Evolutionary conservation across 2,888 invertebrate genomes (phyloP), one percentile per base, ranked within the genome.

Genomic region (Dilophus febrilis): DNA sequence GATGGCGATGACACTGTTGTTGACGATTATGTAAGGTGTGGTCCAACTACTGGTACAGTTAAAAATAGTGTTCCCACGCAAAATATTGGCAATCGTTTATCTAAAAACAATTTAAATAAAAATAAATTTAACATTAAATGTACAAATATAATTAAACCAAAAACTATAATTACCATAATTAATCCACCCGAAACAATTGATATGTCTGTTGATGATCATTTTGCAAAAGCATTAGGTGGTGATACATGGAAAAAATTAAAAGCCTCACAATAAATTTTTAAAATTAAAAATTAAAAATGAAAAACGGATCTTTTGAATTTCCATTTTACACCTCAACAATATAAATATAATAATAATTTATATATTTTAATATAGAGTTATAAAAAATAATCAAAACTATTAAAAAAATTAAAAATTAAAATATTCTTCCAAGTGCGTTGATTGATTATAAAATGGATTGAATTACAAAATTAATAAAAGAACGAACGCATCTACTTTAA

Each of bases 171-270:
- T 12, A 38, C 40, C 7, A 39, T 33, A 12, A 40, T 35, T n/a
- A 42, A 45, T 31, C 69, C 68, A 44, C 51, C 53, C 31, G 63
- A 40, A 14, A 37, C 67, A 44, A 64, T 71, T 7, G 70, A 69
- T 47, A 55, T 72, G 27, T 75, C 79, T 44, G 88, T 90, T 34
- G 88, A 90, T 63, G 88, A 90, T 57, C 90, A 90, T 57, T 90
- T 90, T 64, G 86, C 87, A 27, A 88, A 87, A 65, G 87, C 90
- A 1, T 65, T 90, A 35, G 79, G 79, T 19, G 79, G 79, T 22
- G 84, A 84, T 54, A 86, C 85, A 0, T 88, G 87, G 88, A 67
- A 69, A 46, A 75, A 77, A 58, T 64, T 79, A 44, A 77, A 78
- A 54, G 73, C 22, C 4, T 6, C 22, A 22, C 22, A 6, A 22